Evolutionary conservation across 2,113 vertebrate species (phyloP).

Genomic region (Tachuris rubrigastra): DNA sequence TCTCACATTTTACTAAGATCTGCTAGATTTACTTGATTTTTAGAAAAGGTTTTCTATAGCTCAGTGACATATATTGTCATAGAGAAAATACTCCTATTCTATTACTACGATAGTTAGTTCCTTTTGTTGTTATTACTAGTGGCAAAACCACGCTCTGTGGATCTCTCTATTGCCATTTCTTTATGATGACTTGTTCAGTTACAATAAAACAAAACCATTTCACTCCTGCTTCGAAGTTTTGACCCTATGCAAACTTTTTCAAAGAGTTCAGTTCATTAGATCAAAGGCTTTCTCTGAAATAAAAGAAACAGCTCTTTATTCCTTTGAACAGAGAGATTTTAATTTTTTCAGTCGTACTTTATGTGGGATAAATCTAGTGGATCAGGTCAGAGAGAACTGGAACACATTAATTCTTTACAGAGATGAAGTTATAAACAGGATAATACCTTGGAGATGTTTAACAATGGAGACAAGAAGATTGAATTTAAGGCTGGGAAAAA

Average conservation of each 20-base stretch:
- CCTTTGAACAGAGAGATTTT: neutral
- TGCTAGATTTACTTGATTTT: neutral
- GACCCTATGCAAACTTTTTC: neutral
- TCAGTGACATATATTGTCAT: neutral
- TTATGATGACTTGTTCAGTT: neutral
- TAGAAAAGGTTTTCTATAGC: neutral
- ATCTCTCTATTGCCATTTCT: neutral
- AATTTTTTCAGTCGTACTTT: neutral
- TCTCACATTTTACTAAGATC: neutral
- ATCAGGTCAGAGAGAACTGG: neutral
- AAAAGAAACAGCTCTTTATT: neutral
- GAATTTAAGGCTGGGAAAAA: neutral
- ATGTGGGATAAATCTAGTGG: neutral
- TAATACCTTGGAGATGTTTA: neutral
- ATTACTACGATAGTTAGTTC: neutral
- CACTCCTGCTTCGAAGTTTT: neutral
- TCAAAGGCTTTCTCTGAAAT: neutral
- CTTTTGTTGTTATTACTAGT: neutral
- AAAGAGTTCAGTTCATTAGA: neutral
- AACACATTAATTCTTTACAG: neutral
- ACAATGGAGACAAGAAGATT: neutral
- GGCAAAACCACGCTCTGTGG: neutral
- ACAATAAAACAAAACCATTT: neutral
- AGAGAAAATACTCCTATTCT: neutral
- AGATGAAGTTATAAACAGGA: neutral